Conservation (phyloP, 2,888 invertebrate genomes). For the Drosophila ustulata region DNA sequence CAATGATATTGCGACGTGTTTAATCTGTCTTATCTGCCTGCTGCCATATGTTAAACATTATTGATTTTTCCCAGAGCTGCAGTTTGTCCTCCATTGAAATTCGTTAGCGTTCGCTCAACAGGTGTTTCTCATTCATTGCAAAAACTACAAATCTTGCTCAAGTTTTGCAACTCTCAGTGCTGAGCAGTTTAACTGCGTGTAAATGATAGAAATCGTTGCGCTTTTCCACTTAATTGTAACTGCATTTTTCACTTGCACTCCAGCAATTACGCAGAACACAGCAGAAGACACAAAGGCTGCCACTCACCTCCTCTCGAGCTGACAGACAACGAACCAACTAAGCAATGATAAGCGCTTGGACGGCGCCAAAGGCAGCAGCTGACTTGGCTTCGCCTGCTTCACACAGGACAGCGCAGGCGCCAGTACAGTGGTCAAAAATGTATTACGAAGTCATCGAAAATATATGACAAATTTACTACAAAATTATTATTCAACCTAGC, state of each 20-base stretch:
- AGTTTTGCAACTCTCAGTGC: background rate
- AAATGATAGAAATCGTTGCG: background rate
- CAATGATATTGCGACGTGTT: constrained; percentile 10
- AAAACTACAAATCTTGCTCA: background rate
- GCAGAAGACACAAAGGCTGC: background rate
- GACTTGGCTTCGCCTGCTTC: constrained; percentile 21
- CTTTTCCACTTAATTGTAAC: background rate
- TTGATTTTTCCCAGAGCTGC: constrained; percentile 68
- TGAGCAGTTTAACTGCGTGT: fast-evolving
- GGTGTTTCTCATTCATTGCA: constrained; percentile 24
- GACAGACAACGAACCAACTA: constrained; percentile 25
- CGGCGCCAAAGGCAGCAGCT: constrained; percentile 41
- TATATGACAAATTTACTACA: background rate
- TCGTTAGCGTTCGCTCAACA: constrained; percentile 36
- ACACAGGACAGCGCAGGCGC: constrained; percentile 50
- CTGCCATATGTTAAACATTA: constrained; percentile 61
- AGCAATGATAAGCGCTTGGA: constrained; percentile 34
- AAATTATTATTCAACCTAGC: background rate
- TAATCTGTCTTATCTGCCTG: constrained; percentile 54
- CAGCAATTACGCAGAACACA: constrained; percentile 33
- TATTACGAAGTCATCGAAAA: background rate
- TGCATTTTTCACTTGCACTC: constrained; percentile 37
- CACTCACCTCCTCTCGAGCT: constrained; percentile 41
- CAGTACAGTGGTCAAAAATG: constrained; percentile 35
- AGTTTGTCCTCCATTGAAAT: constrained; percentile 13